Base-by-base conservation (phyloP, 2,888 invertebrate species). In the Cactoblastis cactorum region DNA sequence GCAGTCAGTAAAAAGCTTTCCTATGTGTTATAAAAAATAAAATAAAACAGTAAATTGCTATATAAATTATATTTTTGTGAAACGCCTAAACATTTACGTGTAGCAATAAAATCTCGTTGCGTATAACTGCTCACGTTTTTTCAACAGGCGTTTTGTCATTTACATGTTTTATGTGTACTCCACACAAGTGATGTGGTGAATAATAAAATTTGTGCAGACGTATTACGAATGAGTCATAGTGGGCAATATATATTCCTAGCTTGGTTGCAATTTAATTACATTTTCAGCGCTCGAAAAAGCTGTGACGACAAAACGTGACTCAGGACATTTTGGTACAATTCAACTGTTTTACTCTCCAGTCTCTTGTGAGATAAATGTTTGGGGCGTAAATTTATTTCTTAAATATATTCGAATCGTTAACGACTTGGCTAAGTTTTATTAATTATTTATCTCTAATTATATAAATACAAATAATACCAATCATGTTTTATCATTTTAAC, bases 81-180 rank as follows among this genome's bases (percentile, higher is more conserved):
- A 59, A 56, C 68, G 70, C 71, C 68, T 69, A 57, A 55, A 57
- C 54, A 54, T 61, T 67, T 63, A 65, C 55, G 52, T 38, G 50
- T 51, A 55, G 67, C 68, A 71, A 71, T 69, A 68, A 68, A 67
- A 61, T 56, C 55, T 55, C 19, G 52, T 53, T 56, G 47, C 49
- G 28, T 28, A 61, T 59, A 61, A 63, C 50, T 47, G 19, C 51
- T 33, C 54, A 53, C 64, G 59, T 71, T 74, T 71, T 74, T 63
- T 52, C 33, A 52, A 50, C 56, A 69, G 73, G 70, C 72, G 64
- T 63, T 67, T 60, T 62, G 55, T 67, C 62, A 57, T 64, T 67
- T 59, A 61, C 57, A 67, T 67, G 57, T 59, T 64, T 41, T 49
- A 49, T 49, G 33, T 38, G 38, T 32, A 28, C 60, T 55, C 35